phyloP scores from a whole-genome alignment of 1,140 invertebrate species.

The Trichomalopsis sarcophagae region DNA sequence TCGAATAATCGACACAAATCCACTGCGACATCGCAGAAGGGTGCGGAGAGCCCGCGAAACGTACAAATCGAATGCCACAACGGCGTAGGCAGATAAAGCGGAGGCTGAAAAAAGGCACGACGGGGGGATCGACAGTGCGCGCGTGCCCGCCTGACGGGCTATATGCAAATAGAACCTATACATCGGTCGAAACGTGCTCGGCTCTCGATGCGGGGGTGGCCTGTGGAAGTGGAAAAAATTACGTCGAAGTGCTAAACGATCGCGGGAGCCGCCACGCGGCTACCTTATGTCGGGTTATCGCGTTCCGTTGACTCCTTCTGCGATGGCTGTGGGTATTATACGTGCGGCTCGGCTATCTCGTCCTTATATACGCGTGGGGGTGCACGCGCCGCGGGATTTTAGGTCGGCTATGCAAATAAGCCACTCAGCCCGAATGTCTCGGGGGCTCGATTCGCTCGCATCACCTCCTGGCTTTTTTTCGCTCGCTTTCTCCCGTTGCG shows the following conservation, averaged over 20 bases:
- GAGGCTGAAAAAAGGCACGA: background rate
- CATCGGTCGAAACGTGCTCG: conserved; percentile 54
- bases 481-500: background rate
- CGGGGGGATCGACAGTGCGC: background rate
- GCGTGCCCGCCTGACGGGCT: background rate
- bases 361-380: background rate
- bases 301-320: conserved; percentile 53
- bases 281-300: conserved; percentile 64
- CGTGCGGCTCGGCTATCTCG: background rate
- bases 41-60: background rate
- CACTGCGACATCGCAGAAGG: background rate
- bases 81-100: background rate
- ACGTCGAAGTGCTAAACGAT: conserved; percentile 66
- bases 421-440: conserved; percentile 52
- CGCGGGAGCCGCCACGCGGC: conserved; percentile 54
- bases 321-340: background rate
- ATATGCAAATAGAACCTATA: conserved; percentile 43
- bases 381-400: conserved; percentile 14
- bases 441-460: conserved; percentile 41
- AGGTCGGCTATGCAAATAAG: conserved; percentile 51
- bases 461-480: conserved; percentile 20
- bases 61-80: conserved; percentile 42
- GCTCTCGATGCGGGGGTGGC: conserved; percentile 30
- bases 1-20: conserved; percentile 11
- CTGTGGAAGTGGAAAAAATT: conserved; percentile 60